Base-by-base conservation (phyloP, 2,113 vertebrate species). In the Pterocles gutturalis region DNA sequence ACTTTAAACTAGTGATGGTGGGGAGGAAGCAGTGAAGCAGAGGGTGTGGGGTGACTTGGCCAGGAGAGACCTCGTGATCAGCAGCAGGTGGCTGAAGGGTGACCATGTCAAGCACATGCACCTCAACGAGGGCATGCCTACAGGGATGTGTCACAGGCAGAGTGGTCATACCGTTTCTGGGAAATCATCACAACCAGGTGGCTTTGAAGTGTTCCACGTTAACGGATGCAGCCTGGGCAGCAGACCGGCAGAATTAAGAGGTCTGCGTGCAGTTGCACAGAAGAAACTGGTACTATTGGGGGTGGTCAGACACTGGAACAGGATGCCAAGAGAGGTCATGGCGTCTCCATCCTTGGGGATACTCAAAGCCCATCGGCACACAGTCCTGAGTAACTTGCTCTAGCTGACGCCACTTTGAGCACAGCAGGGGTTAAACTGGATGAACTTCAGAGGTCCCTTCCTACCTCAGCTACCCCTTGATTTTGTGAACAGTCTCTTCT, bases 91-190 rank as follows among this genome's bases (percentile, higher is more conserved):
- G 36, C 41, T 57, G 65, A 86, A 83, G 28, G 36, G 28, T 31
- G 67, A 41, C 54, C 28, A 29, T 31, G 20, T 19, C 28, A 66
- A 67, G 16, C 0, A 0, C 20, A 45, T 14, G 41, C 29, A 48
- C 51, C 21, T 5, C n/a, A 61, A 48, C 54, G 57, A 69, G 45
- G 41, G 41, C 31, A 60, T 0, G 5, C 21, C 25, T 6, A 21
- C 17, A 57, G 51, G 34, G 8, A 33, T 31, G 46, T 7, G 31
- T 19, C 71, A 26, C 0, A 9, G 76, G 43, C 25, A 69, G 17
- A 84, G 38, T 0, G 0, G 31, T 81, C 28, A 9, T 5, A 38
- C 4, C 41, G 38, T 2, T 43, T 19, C 65, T 70, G 21, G 41
- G 21, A 83, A 83, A 66, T 24, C 36, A 22, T 13, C 55, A 5